phyloP scores from a whole-genome alignment of 30 jellyfish, hydroid and myxozoan species.

The Catostylus mosaicus region DNA sequence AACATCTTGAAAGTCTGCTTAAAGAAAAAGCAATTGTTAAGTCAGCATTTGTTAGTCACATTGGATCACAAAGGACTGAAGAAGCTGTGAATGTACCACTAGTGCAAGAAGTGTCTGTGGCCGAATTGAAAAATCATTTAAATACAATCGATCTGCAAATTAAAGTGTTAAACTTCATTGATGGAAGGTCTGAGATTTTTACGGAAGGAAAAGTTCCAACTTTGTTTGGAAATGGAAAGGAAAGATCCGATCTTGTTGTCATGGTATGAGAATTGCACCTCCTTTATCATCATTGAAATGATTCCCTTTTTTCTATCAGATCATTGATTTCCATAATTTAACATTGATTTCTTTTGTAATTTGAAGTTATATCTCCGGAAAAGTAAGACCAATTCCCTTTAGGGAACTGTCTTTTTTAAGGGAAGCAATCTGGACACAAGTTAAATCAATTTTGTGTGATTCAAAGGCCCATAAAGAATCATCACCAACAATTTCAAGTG shows the following conservation, averaged over 20 bases:
- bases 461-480: no score
- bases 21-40: constrained; percentile 76
- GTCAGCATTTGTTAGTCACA: constrained; percentile 87
- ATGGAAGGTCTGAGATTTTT: constrained; percentile 15
- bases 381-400: no score
- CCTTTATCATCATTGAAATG: no score
- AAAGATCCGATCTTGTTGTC: constrained; percentile 85
- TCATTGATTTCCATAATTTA: no score
- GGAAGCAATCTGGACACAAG: no score
- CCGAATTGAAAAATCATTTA: constrained; percentile 82
- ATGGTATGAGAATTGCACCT: constrained; percentile 57
- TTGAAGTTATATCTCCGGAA: no score
- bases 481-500: no score
- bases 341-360: no score
- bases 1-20: constrained; percentile 72
- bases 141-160: constrained; percentile 84
- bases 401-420: no score
- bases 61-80: constrained; percentile 83
- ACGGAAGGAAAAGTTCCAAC: constrained; percentile 76
- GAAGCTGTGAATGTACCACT: constrained; percentile 50
- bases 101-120: constrained; percentile 70
- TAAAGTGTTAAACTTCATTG: constrained; percentile 73
- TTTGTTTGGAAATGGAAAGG: constrained; percentile 94
- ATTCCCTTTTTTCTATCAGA: no score
- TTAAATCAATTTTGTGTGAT: no score